Conservation (phyloP, 2,113 vertebrate genomes). For the Limanda limanda region DNA sequence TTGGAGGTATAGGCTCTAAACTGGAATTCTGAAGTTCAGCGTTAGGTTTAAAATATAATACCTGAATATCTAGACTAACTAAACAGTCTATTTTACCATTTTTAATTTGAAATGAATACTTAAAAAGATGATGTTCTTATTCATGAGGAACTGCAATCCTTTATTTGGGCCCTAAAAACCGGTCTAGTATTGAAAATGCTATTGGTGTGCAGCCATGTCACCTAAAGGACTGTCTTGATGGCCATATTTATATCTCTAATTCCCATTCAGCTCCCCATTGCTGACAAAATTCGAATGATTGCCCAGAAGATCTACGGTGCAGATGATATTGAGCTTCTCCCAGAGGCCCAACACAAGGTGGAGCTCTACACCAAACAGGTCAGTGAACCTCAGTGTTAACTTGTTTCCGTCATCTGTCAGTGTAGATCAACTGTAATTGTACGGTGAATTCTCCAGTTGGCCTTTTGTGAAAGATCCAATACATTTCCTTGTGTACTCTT, state of each 20-base stretch:
- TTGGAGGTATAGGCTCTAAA: slow-evolving; percentile 81
- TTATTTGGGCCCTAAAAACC: not conserved
- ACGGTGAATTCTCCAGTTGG: not conserved
- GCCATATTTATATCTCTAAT: not conserved
- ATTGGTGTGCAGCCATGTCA: not conserved
- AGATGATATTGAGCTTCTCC: slow-evolving; percentile 91
- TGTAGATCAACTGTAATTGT: not conserved
- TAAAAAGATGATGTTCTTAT: not conserved
- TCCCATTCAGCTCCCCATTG: slow-evolving; percentile 85
- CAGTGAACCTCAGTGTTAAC: not conserved
- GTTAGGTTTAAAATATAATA: not conserved
- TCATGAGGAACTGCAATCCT: too few relatives aligned
- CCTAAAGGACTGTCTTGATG: not conserved
- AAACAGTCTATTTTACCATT: too few relatives aligned
- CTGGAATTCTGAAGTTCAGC: too few relatives aligned
- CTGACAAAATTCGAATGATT: slow-evolving; percentile 94
- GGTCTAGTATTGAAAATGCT: not conserved
- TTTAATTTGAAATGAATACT: not conserved
- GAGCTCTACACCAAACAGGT: slow-evolving; percentile 95
- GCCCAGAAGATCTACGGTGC: slow-evolving; percentile 97
- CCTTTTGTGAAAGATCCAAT: not conserved
- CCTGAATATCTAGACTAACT: too few relatives aligned
- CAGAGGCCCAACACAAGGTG: slow-evolving; percentile 92
- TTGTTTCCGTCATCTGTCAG: not conserved
- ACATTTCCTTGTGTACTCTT: not conserved